Evolutionary conservation across 2,113 vertebrate species (phyloP).

Genomic region (Electrona antarctica): DNA sequence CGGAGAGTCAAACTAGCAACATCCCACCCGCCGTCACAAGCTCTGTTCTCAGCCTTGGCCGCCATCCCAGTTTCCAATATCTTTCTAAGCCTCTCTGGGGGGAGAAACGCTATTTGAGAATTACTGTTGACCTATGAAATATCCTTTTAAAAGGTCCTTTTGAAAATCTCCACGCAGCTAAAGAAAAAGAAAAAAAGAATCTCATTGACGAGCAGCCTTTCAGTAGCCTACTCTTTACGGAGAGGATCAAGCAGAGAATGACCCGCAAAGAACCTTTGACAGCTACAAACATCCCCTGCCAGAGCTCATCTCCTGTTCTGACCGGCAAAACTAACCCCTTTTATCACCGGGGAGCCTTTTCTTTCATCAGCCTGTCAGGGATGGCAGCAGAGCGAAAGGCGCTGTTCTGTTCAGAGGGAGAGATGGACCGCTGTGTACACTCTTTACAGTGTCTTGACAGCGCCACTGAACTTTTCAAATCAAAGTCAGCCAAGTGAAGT

Average conservation of each 20-base stretch:
- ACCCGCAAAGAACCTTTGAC: constrained; percentile 35
- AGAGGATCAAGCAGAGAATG: constrained; percentile 59
- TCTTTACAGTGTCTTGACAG: neutral
- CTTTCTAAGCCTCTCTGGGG: constrained; percentile 33
- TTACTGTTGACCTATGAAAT: constrained; percentile 60
- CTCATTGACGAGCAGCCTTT: constrained; percentile 39
- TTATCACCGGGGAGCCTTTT: neutral
- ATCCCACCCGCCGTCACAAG: constrained; percentile 5
- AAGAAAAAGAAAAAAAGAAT: constrained; percentile 20
- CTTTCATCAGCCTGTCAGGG: constrained; percentile 12
- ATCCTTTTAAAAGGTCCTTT: constrained; percentile 42
- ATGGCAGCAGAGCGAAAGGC: neutral
- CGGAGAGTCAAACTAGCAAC: constrained; percentile 17
- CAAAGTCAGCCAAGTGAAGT: neutral
- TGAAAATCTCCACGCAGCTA: constrained; percentile 39
- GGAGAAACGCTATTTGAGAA: constrained; percentile 36
- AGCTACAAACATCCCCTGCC: constrained; percentile 35
- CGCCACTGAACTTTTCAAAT: neutral
- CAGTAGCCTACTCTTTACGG: constrained; percentile 35
- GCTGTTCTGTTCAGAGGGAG: neutral
- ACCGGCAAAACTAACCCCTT: constrained; percentile 22
- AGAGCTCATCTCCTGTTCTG: constrained; percentile 34
- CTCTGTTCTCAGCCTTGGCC: constrained; percentile 5
- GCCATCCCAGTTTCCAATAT: constrained; percentile 32
- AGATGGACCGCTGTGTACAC: neutral